Evolutionary conservation across 2,888 invertebrate genomes (phyloP).

Genomic region (Alviniconcha strummeri): DNA sequence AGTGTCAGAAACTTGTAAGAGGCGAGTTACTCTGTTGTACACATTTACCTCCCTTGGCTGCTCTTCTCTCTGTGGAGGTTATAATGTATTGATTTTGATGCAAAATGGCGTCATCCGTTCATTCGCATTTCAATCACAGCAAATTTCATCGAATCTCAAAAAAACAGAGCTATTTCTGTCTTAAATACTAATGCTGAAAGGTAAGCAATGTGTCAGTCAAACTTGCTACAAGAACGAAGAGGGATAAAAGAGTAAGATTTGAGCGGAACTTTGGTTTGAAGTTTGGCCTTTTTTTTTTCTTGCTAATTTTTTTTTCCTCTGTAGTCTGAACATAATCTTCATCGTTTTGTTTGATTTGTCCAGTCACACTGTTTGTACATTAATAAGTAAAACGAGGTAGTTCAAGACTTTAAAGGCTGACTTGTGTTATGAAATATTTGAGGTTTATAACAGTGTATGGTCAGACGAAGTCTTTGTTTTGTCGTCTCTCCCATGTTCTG

Average conservation of each 20-base stretch:
- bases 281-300: not conserved
- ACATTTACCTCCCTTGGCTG: constrained; percentile 12
- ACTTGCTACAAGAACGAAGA: not conserved
- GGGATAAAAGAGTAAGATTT: not conserved
- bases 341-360: too few species aligned
- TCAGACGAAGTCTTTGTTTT: too few species aligned
- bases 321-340: too few species aligned
- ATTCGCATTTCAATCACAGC: constrained; percentile 10
- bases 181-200: not conserved
- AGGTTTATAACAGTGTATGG: too few species aligned
- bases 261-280: not conserved
- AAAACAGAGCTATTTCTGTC: not conserved
- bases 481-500: too few species aligned
- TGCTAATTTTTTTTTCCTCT: not conserved
- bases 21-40: not conserved
- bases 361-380: too few species aligned
- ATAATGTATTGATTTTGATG: constrained; percentile 28
- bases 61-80: not conserved
- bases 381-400: too few species aligned
- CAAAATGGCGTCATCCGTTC: constrained; percentile 32
- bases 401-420: too few species aligned
- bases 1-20: not conserved
- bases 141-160: constrained; percentile 1
- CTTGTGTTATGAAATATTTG: too few species aligned
- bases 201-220: not conserved